A percentile compares a stretch with the other conserved stretches of the same genome.
These are phyloP conservation scores for Semibalanus balanoides DNA, from an alignment of 1,140 invertebrate genomes.

Conservation along the genomic window DNA sequence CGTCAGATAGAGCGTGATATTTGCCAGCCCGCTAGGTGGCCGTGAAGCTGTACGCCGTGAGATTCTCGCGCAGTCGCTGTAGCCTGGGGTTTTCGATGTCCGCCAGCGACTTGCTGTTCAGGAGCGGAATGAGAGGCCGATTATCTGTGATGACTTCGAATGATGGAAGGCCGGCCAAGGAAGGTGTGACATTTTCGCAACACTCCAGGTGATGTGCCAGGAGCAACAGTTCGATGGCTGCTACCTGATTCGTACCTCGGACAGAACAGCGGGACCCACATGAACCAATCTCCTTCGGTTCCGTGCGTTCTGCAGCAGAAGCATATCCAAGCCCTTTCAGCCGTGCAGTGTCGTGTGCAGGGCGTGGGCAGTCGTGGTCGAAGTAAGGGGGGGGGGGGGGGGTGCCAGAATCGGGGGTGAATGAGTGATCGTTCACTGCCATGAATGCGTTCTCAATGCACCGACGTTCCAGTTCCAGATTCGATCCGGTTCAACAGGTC, in stretches of 20 bases:
- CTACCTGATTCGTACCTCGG: not conserved
- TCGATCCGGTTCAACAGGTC: not conserved
- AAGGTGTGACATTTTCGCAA: not conserved
- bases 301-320: not conserved
- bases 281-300: not conserved
- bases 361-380: not conserved
- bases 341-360: not conserved
- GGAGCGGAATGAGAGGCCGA: too few relatives aligned
- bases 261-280: not conserved
- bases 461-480: not conserved
- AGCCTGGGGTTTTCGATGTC: too few relatives aligned
- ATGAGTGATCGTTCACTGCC: not conserved
- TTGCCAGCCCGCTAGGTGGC: not conserved
- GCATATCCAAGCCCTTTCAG: not conserved
- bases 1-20: not conserved
- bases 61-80: too few relatives aligned
- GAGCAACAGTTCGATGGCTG: not conserved
- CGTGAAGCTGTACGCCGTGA: not conserved
- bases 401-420: not conserved
- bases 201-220: not conserved
- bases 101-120: too few relatives aligned
- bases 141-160: too few relatives aligned
- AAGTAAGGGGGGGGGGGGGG: too few relatives aligned
- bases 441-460: not conserved
- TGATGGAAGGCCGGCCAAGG: too few relatives aligned